A percentile compares a stretch with the other conserved stretches of the same genome.
These are phyloP conservation scores for Elephantulus edwardii DNA, from an alignment of 2,113 vertebrate species.

Conservation along the genomic window DNA sequence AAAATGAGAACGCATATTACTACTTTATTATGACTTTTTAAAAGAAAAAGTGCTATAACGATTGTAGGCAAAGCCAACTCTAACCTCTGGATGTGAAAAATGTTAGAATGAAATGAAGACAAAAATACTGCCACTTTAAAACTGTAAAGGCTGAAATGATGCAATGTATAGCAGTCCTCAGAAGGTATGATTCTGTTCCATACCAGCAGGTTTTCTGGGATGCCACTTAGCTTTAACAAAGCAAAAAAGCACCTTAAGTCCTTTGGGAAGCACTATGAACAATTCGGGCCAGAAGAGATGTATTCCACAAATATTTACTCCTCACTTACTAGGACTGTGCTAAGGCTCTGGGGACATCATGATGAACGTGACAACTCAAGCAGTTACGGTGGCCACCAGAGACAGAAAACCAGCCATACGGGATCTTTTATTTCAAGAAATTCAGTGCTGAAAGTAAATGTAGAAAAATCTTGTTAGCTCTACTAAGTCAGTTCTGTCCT, in stretches of 20 bases:
- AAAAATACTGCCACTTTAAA: neutral
- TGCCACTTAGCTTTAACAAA: rapidly evolving
- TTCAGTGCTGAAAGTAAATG: neutral
- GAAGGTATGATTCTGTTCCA: neutral
- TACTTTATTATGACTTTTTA: neutral
- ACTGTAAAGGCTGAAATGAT: neutral
- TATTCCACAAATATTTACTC: neutral
- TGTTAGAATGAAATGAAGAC: neutral
- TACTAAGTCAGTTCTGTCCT: rapidly evolving
- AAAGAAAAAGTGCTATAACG: too few species aligned
- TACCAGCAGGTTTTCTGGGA: neutral
- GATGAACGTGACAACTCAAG: rapidly evolving
- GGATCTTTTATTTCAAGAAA: neutral
- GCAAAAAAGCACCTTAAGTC: neutral
- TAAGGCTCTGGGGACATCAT: rapidly evolving
- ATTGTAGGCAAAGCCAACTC: neutral
- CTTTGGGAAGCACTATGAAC: neutral
- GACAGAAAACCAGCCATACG: rapidly evolving
- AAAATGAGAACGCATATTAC: neutral
- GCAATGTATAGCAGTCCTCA: neutral
- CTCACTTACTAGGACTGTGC: rapidly evolving
- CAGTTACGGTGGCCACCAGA: rapidly evolving
- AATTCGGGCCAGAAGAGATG: too few species aligned
- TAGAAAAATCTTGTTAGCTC: rapidly evolving
- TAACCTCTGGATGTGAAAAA: neutral